phyloP scores from a whole-genome alignment of 2,888 invertebrate species.

The Apodemia hepburni region DNA sequence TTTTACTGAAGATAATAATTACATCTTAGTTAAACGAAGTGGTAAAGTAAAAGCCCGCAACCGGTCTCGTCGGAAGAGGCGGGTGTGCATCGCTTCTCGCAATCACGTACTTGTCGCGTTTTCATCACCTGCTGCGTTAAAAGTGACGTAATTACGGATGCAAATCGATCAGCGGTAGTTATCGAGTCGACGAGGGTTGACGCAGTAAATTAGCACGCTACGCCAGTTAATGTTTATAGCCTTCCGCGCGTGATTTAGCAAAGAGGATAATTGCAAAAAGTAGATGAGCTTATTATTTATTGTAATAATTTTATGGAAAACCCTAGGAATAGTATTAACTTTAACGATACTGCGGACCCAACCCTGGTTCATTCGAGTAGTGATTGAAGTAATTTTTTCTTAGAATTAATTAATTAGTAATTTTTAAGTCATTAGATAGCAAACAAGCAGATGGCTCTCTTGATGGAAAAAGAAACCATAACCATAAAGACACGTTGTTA shows the following conservation, averaged over 20 bases:
- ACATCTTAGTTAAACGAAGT: conserved; percentile 28
- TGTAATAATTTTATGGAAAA: conserved; percentile 1
- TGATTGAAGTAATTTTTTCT: background rate
- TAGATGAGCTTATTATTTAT: conserved; percentile 25
- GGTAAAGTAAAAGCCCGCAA: conserved; percentile 53
- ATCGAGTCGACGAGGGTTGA: conserved; percentile 69
- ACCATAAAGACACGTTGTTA: no score
- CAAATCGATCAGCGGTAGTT: conserved; percentile 76
- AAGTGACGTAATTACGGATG: conserved; percentile 78
- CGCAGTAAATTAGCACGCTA: conserved; percentile 73
- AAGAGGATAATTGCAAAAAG: conserved; percentile 58
- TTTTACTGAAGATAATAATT: conserved; percentile 14
- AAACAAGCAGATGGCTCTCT: no score
- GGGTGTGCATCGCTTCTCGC: conserved; percentile 52
- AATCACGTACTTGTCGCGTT: conserved; percentile 75
- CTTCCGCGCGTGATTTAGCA: conserved; percentile 62
- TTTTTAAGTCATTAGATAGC: no score
- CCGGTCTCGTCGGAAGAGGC: conserved; percentile 68
- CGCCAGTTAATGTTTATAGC: conserved; percentile 68
- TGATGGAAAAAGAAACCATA: no score
- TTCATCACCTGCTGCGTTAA: conserved; percentile 75
- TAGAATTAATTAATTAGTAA: no score
- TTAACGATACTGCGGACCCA: background rate
- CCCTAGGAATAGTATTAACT: background rate
- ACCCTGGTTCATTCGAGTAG: background rate